These are phyloP conservation scores for Agrypnus murinus DNA, from an alignment of 2,888 invertebrate genomes.

Conservation along the genomic window DNA sequence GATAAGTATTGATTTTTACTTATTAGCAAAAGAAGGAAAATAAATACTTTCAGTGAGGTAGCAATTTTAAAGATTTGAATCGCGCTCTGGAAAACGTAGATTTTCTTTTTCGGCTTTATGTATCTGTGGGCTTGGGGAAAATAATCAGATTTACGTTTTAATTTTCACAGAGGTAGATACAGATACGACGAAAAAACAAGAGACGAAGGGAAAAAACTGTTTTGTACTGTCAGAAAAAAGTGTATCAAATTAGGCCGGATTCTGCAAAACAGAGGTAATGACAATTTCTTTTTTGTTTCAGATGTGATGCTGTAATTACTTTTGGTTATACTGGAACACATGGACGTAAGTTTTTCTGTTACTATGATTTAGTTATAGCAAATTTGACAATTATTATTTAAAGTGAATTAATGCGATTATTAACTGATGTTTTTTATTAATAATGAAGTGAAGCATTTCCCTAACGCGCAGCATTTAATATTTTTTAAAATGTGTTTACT, in stretches of 20 bases:
- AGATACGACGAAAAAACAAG: neutral
- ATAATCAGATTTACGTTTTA: conserved; percentile 7
- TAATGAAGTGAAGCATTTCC: too few relatives aligned
- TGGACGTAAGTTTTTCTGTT: conserved; percentile 11
- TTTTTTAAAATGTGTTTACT: too few relatives aligned
- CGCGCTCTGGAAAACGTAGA: neutral
- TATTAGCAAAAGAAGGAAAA: neutral
- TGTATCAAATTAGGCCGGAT: neutral
- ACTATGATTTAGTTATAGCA: too few relatives aligned
- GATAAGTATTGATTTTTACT: conserved; percentile 9
- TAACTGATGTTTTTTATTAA: too few relatives aligned
- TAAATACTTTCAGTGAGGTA: neutral
- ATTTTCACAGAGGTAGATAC: neutral
- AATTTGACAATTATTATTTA: too few relatives aligned
- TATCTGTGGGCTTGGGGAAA: neutral
- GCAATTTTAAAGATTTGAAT: neutral
- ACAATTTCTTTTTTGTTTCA: conserved; percentile 25
- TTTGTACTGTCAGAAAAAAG: neutral
- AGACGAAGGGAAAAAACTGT: neutral
- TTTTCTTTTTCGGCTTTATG: neutral
- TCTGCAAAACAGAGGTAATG: conserved; percentile 5
- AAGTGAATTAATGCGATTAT: too few relatives aligned
- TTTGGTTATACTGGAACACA: conserved; percentile 8
- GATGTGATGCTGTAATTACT: conserved; percentile 16
- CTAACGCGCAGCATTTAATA: too few relatives aligned